Conservation (phyloP, 2,888 invertebrate genomes). For the Ephialtes manifestator region DNA sequence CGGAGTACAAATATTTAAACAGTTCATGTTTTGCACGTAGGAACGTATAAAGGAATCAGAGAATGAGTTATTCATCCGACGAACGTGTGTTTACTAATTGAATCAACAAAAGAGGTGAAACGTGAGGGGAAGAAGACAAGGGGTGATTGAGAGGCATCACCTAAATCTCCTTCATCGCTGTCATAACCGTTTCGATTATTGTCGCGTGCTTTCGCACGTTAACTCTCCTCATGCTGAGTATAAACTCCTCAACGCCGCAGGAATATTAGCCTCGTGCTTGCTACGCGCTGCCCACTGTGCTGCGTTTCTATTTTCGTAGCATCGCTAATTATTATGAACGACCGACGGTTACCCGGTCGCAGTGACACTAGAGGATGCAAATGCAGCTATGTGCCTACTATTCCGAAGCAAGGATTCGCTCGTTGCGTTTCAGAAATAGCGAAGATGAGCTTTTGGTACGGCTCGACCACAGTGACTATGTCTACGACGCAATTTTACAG, state of each 20-base stretch:
- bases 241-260: constrained; percentile 52
- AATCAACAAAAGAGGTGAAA: constrained; percentile 28
- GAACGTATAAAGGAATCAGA: neutral
- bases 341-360: constrained; percentile 50
- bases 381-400: constrained; percentile 10
- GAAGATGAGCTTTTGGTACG: neutral
- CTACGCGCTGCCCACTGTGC: constrained; percentile 19
- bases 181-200: constrained; percentile 61
- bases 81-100: constrained; percentile 46
- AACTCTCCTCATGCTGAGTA: constrained; percentile 27
- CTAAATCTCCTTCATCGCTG: constrained; percentile 56
- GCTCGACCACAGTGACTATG: neutral
- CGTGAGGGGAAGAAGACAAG: neutral
- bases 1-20: constrained; percentile 19
- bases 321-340: constrained; percentile 81
- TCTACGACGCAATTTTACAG: neutral
- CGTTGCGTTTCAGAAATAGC: constrained; percentile 63
- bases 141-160: constrained; percentile 47
- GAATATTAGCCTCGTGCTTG: constrained; percentile 49
- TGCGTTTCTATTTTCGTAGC: constrained; percentile 77
- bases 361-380: constrained; percentile 38
- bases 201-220: constrained; percentile 40
- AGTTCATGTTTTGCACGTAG: neutral
- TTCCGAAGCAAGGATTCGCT: constrained; percentile 40
- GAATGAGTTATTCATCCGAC: constrained; percentile 23